Percentiles rank a stretch among this genome's conserved stretches.
phyloP scores from a whole-genome alignment of 2,888 invertebrate genomes.

The Tetheella fluctuosa region DNA sequence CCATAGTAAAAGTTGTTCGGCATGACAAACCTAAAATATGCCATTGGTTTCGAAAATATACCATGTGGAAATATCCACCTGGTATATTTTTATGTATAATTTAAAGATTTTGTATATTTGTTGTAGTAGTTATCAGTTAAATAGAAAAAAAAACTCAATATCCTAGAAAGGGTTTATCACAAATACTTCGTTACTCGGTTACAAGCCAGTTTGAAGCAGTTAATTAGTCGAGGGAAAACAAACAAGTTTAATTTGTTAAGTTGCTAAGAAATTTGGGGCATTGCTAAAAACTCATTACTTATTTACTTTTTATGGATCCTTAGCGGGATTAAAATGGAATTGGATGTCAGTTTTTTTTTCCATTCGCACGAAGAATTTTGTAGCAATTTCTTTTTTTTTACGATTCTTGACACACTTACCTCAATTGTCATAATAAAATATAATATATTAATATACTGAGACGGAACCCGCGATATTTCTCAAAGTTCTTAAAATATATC shows the following conservation, averaged over 20 bases:
- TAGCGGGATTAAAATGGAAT: constrained; percentile 3
- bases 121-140: not conserved
- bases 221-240: constrained; percentile 47
- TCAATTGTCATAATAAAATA: too few relatives aligned
- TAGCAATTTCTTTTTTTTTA: not conserved
- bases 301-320: constrained; percentile 13
- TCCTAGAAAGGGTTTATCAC: not conserved
- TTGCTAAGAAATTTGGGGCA: constrained; percentile 19
- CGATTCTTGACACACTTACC: not conserved
- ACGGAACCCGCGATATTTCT: too few relatives aligned
- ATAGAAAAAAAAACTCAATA: not conserved
- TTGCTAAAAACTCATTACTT: constrained; percentile 11
- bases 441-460: too few relatives aligned
- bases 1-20: too few relatives aligned
- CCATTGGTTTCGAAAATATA: too few relatives aligned
- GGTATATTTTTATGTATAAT: too few relatives aligned
- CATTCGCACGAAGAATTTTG: not conserved
- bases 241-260: constrained; percentile 49
- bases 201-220: constrained; percentile 32
- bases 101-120: too few relatives aligned
- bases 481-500: too few relatives aligned
- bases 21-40: too few relatives aligned
- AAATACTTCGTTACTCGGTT: not conserved
- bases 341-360: not conserved
- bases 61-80: too few relatives aligned